Conservation (phyloP, 2,113 vertebrate genomes). For the Sceloporus undulatus region DNA sequence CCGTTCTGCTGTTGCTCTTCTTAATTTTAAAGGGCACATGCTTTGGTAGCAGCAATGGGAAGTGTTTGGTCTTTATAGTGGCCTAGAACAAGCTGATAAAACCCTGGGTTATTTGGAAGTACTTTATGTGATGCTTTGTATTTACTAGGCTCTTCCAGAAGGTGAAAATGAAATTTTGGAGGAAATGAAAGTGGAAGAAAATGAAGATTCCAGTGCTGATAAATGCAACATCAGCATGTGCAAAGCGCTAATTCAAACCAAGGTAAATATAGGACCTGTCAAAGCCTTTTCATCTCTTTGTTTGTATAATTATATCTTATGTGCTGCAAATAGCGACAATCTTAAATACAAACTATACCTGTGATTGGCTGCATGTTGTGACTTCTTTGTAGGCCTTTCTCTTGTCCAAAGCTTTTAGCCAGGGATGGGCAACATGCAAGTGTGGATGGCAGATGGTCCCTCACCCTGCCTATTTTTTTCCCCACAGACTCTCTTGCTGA, state of each 20-base stretch:
- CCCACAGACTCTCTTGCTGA: no score
- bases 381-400: neutral
- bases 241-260: conserved; percentile 75
- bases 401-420: neutral
- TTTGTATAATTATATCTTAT: neutral
- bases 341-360: neutral
- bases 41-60: neutral
- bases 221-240: conserved; percentile 58
- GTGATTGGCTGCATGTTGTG: neutral
- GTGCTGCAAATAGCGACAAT: neutral
- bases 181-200: conserved; percentile 39
- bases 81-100: neutral
- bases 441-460: no score
- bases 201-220: conserved; percentile 41
- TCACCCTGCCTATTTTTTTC: no score
- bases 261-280: conserved; percentile 63
- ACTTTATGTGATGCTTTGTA: conserved; percentile 15
- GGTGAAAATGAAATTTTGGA: conserved; percentile 40
- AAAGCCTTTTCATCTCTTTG: neutral
- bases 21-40: no score
- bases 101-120: neutral
- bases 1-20: neutral
- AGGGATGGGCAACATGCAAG: no score
- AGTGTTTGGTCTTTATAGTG: neutral
- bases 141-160: conserved; percentile 55